Base-by-base conservation (phyloP, 2,797 vertebrate genomes). In the Tympanoctomys barrerae region DNA sequence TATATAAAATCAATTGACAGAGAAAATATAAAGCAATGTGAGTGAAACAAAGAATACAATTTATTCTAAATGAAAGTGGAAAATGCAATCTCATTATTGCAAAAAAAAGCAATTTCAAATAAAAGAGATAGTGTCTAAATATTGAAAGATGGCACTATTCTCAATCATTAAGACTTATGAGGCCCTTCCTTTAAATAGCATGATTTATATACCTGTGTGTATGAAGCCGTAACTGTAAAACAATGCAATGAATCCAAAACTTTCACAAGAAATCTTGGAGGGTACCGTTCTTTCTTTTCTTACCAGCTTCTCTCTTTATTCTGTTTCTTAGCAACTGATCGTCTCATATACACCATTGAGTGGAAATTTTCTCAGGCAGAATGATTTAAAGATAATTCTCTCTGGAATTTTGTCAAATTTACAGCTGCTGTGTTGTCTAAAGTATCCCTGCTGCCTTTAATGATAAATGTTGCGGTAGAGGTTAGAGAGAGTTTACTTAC, bases 301-400 rank as follows among this genome's bases (percentile, higher is more conserved):
- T 68, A 46, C 52, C 8, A 71, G 31, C 68, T 89, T 92, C 24
- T 89, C 28, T 81, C 24, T 78, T 77, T 87, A 21, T 96, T 95
- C 57, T 87, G 73, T 94, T 96, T 95, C 62, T 93, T 83, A 96
- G 84, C 54, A 89, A 85, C 83, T 75, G 42, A 46, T 91, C 75
- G 66, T 90, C 73, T 90, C 22, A 36, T 96, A 87, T 36, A 86
- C 49, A 87, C 33, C 57, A 14, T 66, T 77, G 91, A 54, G 62
- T 89, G 28, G 57, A 95, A 31, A 61, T 95, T 89, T 96, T 96
- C 80, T 85, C 12, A 79, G 80, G 71, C 52, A 87, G 84, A 86
- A 95, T 93, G 85, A 93, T 96, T 96, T 94, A 94, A 31, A 93
- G 26, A 46, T 82, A 92, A 82, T 85, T 89, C 77, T 94, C 83